phyloP scores from a whole-genome alignment of 2,888 invertebrate genomes.

The Hypomecis punctinalis region DNA sequence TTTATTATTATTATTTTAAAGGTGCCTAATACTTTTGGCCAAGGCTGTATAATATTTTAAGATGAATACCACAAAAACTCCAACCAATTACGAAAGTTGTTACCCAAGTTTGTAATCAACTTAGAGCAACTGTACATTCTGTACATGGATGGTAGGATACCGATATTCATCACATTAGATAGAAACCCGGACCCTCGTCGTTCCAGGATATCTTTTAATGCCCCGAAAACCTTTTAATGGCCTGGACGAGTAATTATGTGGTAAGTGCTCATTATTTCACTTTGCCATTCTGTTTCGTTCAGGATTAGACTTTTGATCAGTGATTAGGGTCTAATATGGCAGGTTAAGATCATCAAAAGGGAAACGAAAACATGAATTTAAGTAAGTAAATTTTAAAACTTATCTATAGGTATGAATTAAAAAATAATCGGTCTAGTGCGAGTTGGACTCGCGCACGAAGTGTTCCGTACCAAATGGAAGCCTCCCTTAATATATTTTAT shows the following conservation, averaged over 20 bases:
- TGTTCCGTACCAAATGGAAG: no score
- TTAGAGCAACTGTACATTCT: not conserved
- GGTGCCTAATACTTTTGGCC: no score
- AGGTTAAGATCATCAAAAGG: not conserved
- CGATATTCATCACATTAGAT: constrained; percentile 35
- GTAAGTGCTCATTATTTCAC: constrained; percentile 5
- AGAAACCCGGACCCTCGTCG: constrained; percentile 28
- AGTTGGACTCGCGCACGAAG: no score
- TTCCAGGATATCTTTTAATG: constrained; percentile 28
- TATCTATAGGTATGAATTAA: no score
- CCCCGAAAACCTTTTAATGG: constrained; percentile 16
- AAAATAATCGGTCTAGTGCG: no score
- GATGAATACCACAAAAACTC: not conserved
- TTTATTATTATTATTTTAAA: no score
- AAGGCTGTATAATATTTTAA: no score
- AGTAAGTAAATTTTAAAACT: no score
- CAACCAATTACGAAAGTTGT: not conserved
- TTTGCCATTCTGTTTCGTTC: not conserved
- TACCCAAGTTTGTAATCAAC: not conserved
- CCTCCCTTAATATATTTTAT: no score
- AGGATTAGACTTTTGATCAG: not conserved
- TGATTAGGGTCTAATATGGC: not conserved
- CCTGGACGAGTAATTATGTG: constrained; percentile 21
- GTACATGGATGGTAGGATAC: constrained; percentile 14
- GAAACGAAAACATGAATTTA: no score